Evolutionary conservation across 1,140 invertebrate genomes (phyloP), one percentile per base, ranked within the genome.

Genomic region (Trichogramma pretiosum): DNA sequence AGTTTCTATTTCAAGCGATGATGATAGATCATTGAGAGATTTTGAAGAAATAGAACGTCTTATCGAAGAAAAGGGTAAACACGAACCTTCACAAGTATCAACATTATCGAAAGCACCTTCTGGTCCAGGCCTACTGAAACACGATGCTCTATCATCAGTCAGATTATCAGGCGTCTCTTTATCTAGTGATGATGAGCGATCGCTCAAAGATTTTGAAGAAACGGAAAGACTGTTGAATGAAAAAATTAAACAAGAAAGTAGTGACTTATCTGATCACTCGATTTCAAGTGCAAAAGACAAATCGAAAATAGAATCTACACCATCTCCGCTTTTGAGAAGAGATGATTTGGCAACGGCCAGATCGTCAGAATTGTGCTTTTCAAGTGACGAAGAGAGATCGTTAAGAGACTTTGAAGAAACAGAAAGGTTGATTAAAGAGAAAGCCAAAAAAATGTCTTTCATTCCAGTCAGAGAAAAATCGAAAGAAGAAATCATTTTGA

Each of bases 401-500:
- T 11, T 28, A 7, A 28, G 11, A 28, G 24, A 7, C 5, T 28
- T 37, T 37, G 19, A 37, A 37, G 28, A 48, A 48, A 14, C 28
- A 7, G 30, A 46, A 37, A 23, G 33, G 28, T 17, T 46, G 23
- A 8, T 28, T 35, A 23, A 46, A 36, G n/a, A n/a, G n/a, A n/a
- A n/a, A n/a, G n/a, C n/a, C n/a, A n/a, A n/a, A n/a, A n/a, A n/a
- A n/a, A n/a, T n/a, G 24, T 34, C 33, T n/a, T 34, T 39, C 19
- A 40, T 40, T 14, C 42, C 47, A 13, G 11, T 18, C 2, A 26
- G 47, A 38, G 23, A 50, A 46, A 49, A 50, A 42, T 45, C 42
- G n/a, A 46, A 47, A 35, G 52, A 48, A 43, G 44, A 48, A 17
- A 18, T 45, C 35, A 24, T 26, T 46, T 28, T 13, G n/a, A n/a